These are phyloP conservation scores for Oreortyx pictus DNA, from an alignment of 2,797 vertebrate genomes.

Conservation along the genomic window DNA sequence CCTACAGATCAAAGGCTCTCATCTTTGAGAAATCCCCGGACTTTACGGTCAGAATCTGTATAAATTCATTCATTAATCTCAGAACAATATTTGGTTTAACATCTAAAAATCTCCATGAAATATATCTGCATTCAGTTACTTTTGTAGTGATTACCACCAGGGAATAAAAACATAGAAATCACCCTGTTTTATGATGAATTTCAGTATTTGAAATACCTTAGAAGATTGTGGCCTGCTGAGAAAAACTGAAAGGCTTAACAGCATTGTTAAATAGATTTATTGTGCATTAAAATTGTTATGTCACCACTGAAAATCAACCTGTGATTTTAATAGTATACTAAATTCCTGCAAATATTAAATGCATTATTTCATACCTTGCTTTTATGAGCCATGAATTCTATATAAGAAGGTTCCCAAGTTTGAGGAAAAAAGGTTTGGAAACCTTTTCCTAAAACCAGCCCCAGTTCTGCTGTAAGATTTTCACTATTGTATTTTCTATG, in stretches of 20 bases:
- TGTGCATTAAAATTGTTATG: background rate
- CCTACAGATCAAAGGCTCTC: background rate
- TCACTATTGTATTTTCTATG: background rate
- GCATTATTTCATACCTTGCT: background rate
- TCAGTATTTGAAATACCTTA: slow-evolving; percentile 1
- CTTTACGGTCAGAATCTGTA: background rate
- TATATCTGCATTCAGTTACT: background rate
- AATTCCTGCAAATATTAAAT: background rate
- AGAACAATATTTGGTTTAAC: background rate
- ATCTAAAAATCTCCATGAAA: slow-evolving; percentile 1
- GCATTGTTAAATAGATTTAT: background rate
- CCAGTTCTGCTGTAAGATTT: slow-evolving; percentile 17
- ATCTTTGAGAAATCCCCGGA: background rate
- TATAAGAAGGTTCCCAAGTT: background rate
- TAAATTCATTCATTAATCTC: background rate
- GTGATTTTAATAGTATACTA: background rate
- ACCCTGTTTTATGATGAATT: background rate
- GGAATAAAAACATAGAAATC: slow-evolving; percentile 15
- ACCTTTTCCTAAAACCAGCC: background rate
- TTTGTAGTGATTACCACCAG: background rate
- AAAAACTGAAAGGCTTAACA: slow-evolving; percentile 24
- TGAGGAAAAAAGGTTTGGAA: background rate
- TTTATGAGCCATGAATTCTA: background rate
- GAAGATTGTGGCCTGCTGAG: slow-evolving; percentile 21
- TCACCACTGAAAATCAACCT: background rate